Base-by-base conservation (phyloP, 2,888 invertebrate species). In the Mesochorus sp. region DNA sequence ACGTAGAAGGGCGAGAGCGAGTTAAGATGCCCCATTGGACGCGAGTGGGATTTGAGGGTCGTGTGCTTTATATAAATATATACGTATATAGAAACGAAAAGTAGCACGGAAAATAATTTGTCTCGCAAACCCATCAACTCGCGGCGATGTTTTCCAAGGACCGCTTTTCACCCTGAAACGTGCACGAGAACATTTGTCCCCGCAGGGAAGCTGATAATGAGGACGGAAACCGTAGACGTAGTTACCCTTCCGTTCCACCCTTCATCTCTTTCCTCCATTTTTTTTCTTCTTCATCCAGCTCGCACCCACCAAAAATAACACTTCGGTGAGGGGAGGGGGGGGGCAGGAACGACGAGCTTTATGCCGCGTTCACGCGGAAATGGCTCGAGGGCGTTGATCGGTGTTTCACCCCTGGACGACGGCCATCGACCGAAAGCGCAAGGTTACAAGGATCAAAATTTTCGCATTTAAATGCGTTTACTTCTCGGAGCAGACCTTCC, bases 31-130 rank as follows among this genome's bases (percentile, higher is more conserved):
- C 17, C 28, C 61, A 42, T 61, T 26, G 8, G 28, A n/a, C n/a
- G 14, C 17, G 61, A 47, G 51, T 53, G 55, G 4, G 6, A 10
- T 21, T 42, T 17, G 49, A 74, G 66, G 47, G 51, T n/a, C n/a
- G n/a, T n/a, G n/a, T n/a, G n/a, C n/a, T n/a, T n/a, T n/a, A n/a
- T n/a, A n/a, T n/a, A n/a, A n/a, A n/a, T n/a, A n/a, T n/a, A n/a
- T n/a, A n/a, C n/a, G n/a, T n/a, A n/a, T n/a, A n/a, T n/a, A n/a
- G n/a, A n/a, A n/a, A n/a, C n/a, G n/a, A n/a, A n/a, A n/a, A n/a
- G n/a, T n/a, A n/a, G n/a, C n/a, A n/a, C 34, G 34, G 26, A 62
- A 70, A 62, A 75, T 68, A 75, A 75, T 75, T 75, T 61, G 62
- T 68, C 73, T 74, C 59, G 49, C 68, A 55, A 21, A 47, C 61